phyloP scores from a whole-genome alignment of 2,797 vertebrate species.

The Coreius guichenoti region DNA sequence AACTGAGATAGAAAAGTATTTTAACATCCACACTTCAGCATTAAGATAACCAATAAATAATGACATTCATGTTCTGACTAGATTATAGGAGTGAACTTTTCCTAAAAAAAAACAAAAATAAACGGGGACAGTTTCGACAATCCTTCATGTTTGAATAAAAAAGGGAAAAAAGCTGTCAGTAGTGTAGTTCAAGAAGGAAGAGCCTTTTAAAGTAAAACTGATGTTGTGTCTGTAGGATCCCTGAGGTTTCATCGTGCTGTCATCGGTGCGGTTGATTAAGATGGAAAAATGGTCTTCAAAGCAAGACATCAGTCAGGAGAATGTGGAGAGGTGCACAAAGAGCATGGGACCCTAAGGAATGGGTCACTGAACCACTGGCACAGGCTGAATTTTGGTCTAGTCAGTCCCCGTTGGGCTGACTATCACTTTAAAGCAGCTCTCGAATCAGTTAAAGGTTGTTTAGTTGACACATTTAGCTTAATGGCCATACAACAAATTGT shows the following conservation, averaged over 20 bases:
- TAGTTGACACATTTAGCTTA: slow-evolving; percentile 79
- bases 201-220: slow-evolving; percentile 20
- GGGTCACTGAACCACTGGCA: slow-evolving; percentile 59
- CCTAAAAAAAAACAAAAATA: slow-evolving; percentile 33
- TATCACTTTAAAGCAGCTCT: slow-evolving; percentile 71
- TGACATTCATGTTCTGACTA: not conserved
- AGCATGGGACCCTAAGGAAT: slow-evolving; percentile 27
- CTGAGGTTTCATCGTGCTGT: slow-evolving; percentile 2
- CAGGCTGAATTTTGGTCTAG: slow-evolving; percentile 49
- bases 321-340: not conserved
- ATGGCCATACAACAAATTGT: slow-evolving; percentile 73
- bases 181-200: slow-evolving; percentile 3
- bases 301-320: not conserved
- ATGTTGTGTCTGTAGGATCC: slow-evolving; percentile 21
- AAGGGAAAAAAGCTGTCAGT: not conserved
- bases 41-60: not conserved
- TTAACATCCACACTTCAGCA: not conserved
- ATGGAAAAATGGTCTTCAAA: slow-evolving; percentile 16
- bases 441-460: slow-evolving; percentile 78
- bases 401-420: slow-evolving; percentile 64
- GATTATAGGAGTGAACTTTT: slow-evolving; percentile 1
- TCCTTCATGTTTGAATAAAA: slow-evolving; percentile 3
- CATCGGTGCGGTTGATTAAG: not conserved
- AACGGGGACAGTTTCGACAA: slow-evolving; percentile 4
- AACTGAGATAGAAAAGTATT: not conserved